Base-by-base conservation (phyloP, 2,888 invertebrate species). In the Pogonocherus hispidulus region DNA sequence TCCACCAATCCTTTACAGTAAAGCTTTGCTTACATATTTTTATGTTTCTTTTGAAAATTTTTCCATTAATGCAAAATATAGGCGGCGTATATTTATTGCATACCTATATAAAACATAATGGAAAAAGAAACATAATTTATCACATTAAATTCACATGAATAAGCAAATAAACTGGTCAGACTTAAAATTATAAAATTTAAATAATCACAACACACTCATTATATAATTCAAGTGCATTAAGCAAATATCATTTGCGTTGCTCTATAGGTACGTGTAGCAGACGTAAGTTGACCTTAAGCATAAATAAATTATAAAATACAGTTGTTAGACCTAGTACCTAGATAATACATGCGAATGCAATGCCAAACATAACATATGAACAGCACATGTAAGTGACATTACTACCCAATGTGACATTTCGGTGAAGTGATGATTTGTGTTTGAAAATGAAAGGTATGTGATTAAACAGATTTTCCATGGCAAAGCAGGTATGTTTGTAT, bases 381-480 rank as follows among this genome's bases (percentile, higher is more conserved):
- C 27, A 5, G 3, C 27, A 27, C 27, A 8, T 20, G 8, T 14
- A 2, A n/a, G 19, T 57, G 56, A 57, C 56, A 37, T 44, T 41
- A 41, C 9, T 19, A 20, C 11, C 9, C 22, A 46, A 46, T 8
- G 14, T 19, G 52, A 32, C 52, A 52, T 27, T 32, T 52, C 18
- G 3, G 52, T 9, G 9, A 8, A 32, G 52, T 9, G 9, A 8
- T 18, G n/a, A 32, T 16, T 32, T 32, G 9, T 52, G 52, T 52
- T 18, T 49, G 22, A 52, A 52, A 32, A 18, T 27, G 52, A 32
- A 32, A 32, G 32, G 32, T 52, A 32, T 32, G 52, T 52, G 52
- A 52, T 9, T 51, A 9, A 18, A 52, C 8, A 35, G 9, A 8
- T 52, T 32, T 32, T 32, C 51, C 52, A 52, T 52, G 27, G 32